Evolutionary conservation across 2,888 invertebrate genomes (phyloP), one percentile per base, ranked within the genome.

Genomic region (Clitarchus hookeri): DNA sequence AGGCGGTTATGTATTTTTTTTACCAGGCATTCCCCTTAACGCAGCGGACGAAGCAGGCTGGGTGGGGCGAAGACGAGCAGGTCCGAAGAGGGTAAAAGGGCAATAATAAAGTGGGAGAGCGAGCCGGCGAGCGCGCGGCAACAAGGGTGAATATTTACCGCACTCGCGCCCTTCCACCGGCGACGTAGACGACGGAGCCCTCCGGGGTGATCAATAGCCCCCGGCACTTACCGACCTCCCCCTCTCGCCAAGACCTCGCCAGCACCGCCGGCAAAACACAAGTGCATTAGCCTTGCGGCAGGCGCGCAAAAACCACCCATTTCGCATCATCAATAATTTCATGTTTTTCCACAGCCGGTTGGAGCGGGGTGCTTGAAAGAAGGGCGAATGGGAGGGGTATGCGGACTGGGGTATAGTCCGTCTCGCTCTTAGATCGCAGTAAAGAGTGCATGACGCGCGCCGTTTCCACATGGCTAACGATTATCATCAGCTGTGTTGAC

Each of bases 191-290:
- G 65, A 65, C 23, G 13, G 65, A 65, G 65, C 23, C 65, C 65
- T 23, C n/a, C 23, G 65, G 65, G 19, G 65, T 65, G 65, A 65
- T 65, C 65, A 65, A 65, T 65, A 65, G 65, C 65, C 16, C 65
- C 23, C 65, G 16, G 65, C 65, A 65, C 65, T 65, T 65, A 65
- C 65, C 65, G 16, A 6, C 65, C 65, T 65, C 65, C 84, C 85
- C 48, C 53, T 54, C 86, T 19, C 86, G 36, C 82, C 65, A 48
- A 19, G 65, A 77, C 84, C 86, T 83, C 87, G 84, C n/a, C 82
- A 87, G 82, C 84, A 86, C 86, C 86, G 79, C 80, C 44, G 53
- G 79, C 54, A 65, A 65, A 65, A 65, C 65, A 65, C 65, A 65
- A 65, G 65, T 65, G 65, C 65, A 65, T 65, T 65, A 65, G 65